A percentile compares a stretch with the other conserved stretches of the same genome.
phyloP scores from a whole-genome alignment of 1,140 invertebrate genomes.

The Bombyx mandarina region DNA sequence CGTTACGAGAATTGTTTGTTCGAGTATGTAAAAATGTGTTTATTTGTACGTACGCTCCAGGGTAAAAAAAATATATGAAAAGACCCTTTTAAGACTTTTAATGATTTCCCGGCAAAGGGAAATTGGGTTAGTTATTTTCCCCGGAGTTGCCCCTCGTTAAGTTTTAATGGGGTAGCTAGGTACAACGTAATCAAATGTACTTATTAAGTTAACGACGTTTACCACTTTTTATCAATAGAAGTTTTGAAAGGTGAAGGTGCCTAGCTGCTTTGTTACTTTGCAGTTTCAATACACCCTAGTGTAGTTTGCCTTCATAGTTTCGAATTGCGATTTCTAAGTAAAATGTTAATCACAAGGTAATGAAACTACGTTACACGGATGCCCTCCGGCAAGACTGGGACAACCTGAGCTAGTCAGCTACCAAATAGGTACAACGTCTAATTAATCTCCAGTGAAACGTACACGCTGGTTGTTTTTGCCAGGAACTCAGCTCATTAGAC shows the following conservation, averaged over 20 bases:
- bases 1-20: slow-evolving; percentile 70
- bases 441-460: slow-evolving; percentile 68
- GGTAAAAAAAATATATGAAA: slow-evolving; percentile 68
- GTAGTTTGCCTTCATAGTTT: too few species aligned
- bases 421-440: slow-evolving; percentile 57
- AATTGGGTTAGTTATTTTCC: slow-evolving; percentile 71
- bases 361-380: neutral
- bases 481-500: slow-evolving; percentile 67
- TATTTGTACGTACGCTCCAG: slow-evolving; percentile 68
- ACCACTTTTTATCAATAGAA: slow-evolving; percentile 59
- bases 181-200: slow-evolving; percentile 69
- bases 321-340: neutral
- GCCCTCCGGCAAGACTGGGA: slow-evolving; percentile 1
- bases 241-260: slow-evolving; percentile 13
- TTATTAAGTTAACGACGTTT: slow-evolving; percentile 69
- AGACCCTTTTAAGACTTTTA: slow-evolving; percentile 72
- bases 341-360: neutral
- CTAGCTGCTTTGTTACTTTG: too few species aligned
- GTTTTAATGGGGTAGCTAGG: slow-evolving; percentile 70
- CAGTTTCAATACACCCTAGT: too few species aligned
- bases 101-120: slow-evolving; percentile 71
- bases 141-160: slow-evolving; percentile 68
- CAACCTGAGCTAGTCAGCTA: slow-evolving; percentile 12
- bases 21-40: slow-evolving; percentile 71
- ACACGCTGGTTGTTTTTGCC: slow-evolving; percentile 62